Evolutionary conservation across 2,888 invertebrate species (phyloP).

Genomic region (Tachystola acroxantha): DNA sequence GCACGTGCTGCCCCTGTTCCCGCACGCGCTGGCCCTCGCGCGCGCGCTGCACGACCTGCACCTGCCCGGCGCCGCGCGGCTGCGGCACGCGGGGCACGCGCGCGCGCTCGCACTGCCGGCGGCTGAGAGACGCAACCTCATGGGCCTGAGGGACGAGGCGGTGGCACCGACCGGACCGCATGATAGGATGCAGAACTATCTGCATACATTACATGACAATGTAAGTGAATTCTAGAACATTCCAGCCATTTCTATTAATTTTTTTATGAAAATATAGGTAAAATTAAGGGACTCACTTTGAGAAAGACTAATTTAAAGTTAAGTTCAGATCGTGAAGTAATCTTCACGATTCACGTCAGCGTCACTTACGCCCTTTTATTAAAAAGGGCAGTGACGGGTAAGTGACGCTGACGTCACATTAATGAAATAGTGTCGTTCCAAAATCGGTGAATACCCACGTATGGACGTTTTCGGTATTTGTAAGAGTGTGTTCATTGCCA

Average conservation of each 20-base stretch:
- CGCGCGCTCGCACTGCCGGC: constrained; percentile 85
- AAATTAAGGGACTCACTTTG: too few species aligned
- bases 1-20: constrained; percentile 88
- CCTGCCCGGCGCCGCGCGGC: constrained; percentile 80
- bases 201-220: constrained; percentile 86
- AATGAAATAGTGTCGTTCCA: too few species aligned
- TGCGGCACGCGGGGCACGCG: constrained; percentile 82
- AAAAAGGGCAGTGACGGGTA: too few species aligned
- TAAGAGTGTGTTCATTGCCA: too few species aligned
- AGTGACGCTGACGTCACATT: too few species aligned
- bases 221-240: constrained; percentile 30
- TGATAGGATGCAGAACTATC: constrained; percentile 91
- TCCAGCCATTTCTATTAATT: neutral
- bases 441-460: too few species aligned
- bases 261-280: too few species aligned
- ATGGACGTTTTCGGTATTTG: too few species aligned
- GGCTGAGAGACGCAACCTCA: constrained; percentile 85
- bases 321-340: too few species aligned
- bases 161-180: constrained; percentile 78
- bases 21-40: constrained; percentile 87
- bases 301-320: too few species aligned
- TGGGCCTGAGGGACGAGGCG: constrained; percentile 79
- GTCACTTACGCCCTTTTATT: too few species aligned
- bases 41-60: constrained; percentile 90
- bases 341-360: too few species aligned